Conservation (phyloP, 2,113 vertebrate species). For the Rhinoderma darwinii region DNA sequence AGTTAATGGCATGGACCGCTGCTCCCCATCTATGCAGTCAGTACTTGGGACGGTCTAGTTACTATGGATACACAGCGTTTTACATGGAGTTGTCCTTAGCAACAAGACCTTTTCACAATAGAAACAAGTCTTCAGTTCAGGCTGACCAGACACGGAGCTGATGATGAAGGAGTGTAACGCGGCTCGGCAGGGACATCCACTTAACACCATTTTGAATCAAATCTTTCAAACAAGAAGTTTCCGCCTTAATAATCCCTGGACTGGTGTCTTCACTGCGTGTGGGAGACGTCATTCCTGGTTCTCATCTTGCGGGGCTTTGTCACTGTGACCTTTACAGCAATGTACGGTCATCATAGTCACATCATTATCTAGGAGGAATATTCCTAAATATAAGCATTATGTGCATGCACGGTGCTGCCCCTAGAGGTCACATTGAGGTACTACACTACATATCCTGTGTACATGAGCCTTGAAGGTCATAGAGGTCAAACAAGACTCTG, state of each 20-base stretch:
- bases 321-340: background rate
- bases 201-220: background rate
- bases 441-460: background rate
- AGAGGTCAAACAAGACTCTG: background rate
- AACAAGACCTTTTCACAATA: no score
- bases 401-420: background rate
- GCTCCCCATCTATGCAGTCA: no score
- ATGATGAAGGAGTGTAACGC: no score
- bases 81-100: no score
- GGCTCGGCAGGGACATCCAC: background rate
- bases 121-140: no score
- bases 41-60: no score
- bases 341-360: background rate
- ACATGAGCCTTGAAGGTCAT: background rate
- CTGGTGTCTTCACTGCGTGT: background rate
- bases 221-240: background rate
- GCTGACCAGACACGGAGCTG: no score
- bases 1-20: no score
- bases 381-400: background rate
- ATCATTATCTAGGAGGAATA: background rate
- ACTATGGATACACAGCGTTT: no score
- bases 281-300: background rate
- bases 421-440: background rate
- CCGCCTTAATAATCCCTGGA: background rate
- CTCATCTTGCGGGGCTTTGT: background rate